A percentile compares a stretch with the other conserved stretches of the same genome.
These are phyloP conservation scores for Hemibagrus wyckioides DNA, from an alignment of 2,113 vertebrate genomes.

Conservation along the genomic window DNA sequence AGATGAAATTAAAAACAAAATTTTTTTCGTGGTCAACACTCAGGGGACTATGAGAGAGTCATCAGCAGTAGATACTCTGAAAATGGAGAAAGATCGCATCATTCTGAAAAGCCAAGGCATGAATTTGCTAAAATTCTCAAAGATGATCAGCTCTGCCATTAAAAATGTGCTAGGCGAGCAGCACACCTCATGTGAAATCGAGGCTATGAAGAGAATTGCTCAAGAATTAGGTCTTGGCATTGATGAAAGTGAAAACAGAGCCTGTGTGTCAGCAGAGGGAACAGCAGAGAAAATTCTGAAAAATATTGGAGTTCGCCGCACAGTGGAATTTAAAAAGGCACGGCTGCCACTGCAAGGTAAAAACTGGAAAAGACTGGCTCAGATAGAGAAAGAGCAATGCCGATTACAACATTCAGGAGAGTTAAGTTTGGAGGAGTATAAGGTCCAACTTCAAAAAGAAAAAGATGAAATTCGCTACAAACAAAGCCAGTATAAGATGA, in stretches of 20 bases:
- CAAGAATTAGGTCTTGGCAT: conserved; percentile 51
- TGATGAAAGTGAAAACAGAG: conserved; percentile 51
- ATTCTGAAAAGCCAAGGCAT: not conserved
- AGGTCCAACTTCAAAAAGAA: conserved; percentile 37
- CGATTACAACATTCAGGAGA: conserved; percentile 36
- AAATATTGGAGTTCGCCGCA: conserved; percentile 6
- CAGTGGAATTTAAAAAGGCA: conserved; percentile 51
- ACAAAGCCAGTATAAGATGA: not conserved
- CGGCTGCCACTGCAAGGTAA: conserved; percentile 59
- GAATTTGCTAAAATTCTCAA: conserved; percentile 54
- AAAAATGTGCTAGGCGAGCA: not conserved
- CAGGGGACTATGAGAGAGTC: not conserved
- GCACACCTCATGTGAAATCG: not conserved
- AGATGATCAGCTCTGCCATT: conserved; percentile 32
- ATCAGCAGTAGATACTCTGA: conserved; percentile 27
- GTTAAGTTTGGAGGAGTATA: conserved; percentile 5
- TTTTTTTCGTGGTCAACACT: conserved; percentile 56
- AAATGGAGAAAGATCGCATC: conserved; percentile 33
- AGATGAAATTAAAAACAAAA: conserved; percentile 32
- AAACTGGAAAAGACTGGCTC: conserved; percentile 56
- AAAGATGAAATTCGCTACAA: not conserved
- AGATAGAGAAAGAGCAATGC: conserved; percentile 60
- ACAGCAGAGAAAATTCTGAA: conserved; percentile 36
- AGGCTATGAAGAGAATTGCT: conserved; percentile 35
- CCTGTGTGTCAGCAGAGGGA: conserved; percentile 25